Evolutionary conservation across 92 coral and sea anemone genomes (phyloP), one percentile per base, ranked within the genome.

Genomic region (Heteractis magnifica): DNA sequence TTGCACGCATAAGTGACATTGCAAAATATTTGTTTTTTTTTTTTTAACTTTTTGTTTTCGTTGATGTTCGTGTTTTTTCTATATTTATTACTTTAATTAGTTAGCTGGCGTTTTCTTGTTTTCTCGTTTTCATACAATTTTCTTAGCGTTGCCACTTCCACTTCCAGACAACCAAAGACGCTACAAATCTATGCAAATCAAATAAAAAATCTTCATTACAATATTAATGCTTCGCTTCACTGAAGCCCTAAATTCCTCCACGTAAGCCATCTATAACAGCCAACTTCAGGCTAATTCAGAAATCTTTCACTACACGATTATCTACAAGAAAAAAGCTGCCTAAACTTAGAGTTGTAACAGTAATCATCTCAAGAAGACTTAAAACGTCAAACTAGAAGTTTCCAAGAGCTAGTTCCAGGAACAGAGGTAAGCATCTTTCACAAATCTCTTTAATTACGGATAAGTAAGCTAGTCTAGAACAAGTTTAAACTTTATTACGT

Each of bases 201-300:
- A 68, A 26, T 21, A 21, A 68, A 68, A 68, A 68, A 52, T 5
- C 60, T 8, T 16, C 19, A 18, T 62, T 26, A 26, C 26, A 9
- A 18, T 23, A 58, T 62, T 34, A 34, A 34, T 34, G 76, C 65
- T 50, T 76, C 62, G 79, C 79, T 76, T 52, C 79, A 76, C 6
- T 52, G 62, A 52, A 52, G 62, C 79, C 21, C 12, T 76, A 52
- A 51, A 55, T 52, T 23, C 73, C 73, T 68, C 49, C 4, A 26
- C 20, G 49, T 26, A 20, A 7, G 26, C 44, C 20, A 23, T 10
- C 1, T 44, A 68, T 23, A 21, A 68, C 73, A 5, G 4, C 73
- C 20, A 6, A 62, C 9, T 62, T 62, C 70, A 34, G 23, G 10
- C 49, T 68, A 20, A 53, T 53, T 53, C 13, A 20, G 3, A 64